Conservation (phyloP, 92 coral and sea anemone species). For the Actinernus sp. region DNA sequence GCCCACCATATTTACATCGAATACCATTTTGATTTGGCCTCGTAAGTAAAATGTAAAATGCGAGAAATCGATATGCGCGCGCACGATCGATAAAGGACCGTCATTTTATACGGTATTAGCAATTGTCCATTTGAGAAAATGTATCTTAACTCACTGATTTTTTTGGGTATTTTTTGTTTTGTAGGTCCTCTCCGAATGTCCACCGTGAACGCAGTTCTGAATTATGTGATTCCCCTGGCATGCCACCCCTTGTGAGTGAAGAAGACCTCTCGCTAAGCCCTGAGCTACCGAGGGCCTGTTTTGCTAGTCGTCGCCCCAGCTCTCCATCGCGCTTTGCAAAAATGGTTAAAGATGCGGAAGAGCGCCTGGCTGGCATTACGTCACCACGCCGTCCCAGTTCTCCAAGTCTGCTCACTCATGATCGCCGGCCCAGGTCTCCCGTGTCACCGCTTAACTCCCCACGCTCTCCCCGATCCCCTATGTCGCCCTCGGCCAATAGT, state of each 20-base stretch:
- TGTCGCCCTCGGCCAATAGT: conserved; percentile 69
- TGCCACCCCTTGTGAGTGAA: conserved; percentile 30
- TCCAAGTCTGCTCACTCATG: conserved; percentile 49
- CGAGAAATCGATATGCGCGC: too few relatives aligned
- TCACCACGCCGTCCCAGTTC: conserved; percentile 74
- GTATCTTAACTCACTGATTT: too few relatives aligned
- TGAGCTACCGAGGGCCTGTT: conserved; percentile 32
- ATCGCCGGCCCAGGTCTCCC: conserved; percentile 52
- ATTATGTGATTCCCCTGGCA: conserved; percentile 11
- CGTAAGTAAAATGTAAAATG: too few relatives aligned
- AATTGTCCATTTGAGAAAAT: too few relatives aligned
- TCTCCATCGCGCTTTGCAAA: conserved; percentile 81
- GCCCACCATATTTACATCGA: too few relatives aligned
- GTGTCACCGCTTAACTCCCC: conserved; percentile 74
- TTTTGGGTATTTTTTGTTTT: too few relatives aligned
- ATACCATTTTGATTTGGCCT: too few relatives aligned
- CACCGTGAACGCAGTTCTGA: conserved; percentile 42
- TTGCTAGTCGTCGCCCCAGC: conserved; percentile 56
- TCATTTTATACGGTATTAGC: too few relatives aligned
- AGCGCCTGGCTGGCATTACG: conserved; percentile 53
- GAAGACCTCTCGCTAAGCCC: conserved; percentile 49
- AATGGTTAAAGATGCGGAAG: conserved; percentile 81
- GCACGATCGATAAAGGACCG: too few relatives aligned
- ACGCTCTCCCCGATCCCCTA: conserved; percentile 86
- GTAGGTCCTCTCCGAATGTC: conserved; percentile 40